Conservation (phyloP, 92 coral and sea anemone genomes). For the Phymanthus crucifer region DNA sequence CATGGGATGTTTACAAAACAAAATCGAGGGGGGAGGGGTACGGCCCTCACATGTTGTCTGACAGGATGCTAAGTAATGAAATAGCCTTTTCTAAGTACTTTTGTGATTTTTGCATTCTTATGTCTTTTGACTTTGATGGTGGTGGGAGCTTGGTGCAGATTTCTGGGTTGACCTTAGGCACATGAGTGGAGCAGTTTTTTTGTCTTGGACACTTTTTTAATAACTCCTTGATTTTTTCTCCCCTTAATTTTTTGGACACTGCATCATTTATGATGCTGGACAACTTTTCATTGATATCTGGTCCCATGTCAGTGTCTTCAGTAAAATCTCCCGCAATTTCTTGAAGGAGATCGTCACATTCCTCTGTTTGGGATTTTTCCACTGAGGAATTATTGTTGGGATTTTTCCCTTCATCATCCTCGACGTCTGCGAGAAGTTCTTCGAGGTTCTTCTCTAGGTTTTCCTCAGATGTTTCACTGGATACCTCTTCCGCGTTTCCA, state of each 20-base stretch:
- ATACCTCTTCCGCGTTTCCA: not conserved
- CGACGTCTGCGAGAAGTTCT: not conserved
- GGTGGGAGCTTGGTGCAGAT: constrained; percentile 1
- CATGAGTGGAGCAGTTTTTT: not conserved
- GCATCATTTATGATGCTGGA: constrained; percentile 21
- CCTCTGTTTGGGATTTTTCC: not conserved
- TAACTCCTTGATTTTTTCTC: not conserved
- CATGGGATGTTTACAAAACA: too few relatives aligned
- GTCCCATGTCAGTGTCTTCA: constrained; percentile 1
- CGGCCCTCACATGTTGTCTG: not conserved
- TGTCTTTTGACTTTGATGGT: constrained; percentile 11
- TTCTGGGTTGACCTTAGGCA: constrained; percentile 16
- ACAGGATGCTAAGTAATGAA: not conserved
- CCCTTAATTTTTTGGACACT: constrained; percentile 11
- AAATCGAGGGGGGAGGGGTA: too few relatives aligned
- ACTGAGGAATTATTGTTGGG: not conserved
- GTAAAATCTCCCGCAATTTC: constrained; percentile 5
- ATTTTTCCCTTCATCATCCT: not conserved
- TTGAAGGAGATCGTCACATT: constrained; percentile 3
- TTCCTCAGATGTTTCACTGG: not conserved
- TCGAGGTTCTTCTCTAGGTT: not conserved
- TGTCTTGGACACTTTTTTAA: constrained; percentile 4
- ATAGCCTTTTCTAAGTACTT: not conserved
- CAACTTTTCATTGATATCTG: not conserved
- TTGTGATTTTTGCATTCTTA: constrained; percentile 3